Conservation (phyloP, 1,140 invertebrate species). For the Catajapyx aquilonaris region DNA sequence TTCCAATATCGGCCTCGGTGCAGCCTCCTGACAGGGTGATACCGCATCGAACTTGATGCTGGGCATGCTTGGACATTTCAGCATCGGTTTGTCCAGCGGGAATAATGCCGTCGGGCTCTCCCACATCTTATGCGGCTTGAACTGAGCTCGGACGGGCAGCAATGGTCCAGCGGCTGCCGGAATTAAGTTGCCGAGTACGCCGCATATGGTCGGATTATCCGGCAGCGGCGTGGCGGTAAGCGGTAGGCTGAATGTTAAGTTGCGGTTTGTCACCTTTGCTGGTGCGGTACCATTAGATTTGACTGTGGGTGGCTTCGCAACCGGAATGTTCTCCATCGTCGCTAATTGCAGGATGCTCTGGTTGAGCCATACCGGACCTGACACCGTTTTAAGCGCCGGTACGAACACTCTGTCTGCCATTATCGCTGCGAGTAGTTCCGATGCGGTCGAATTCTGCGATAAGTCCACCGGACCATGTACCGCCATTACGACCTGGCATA, state of each 20-base stretch:
- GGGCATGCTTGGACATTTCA: constrained; percentile 1
- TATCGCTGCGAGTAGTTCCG: too few species aligned
- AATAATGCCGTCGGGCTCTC: constrained; percentile 8
- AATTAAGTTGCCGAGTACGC: constrained; percentile 12
- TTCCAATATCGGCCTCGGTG: constrained; percentile 7
- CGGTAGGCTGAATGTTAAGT: background rate
- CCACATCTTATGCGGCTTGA: constrained; percentile 10
- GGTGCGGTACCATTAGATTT: background rate
- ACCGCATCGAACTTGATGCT: constrained; percentile 9
- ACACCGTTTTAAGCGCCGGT: background rate
- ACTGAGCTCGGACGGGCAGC: constrained; percentile 10
- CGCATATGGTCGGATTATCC: background rate
- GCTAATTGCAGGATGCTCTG: background rate
- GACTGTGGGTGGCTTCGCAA: too few species aligned
- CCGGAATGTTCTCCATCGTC: too few species aligned
- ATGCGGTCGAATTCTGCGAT: too few species aligned
- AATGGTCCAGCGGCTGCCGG: constrained; percentile 15
- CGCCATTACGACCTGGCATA: too few species aligned
- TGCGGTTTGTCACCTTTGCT: background rate
- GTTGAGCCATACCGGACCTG: background rate
- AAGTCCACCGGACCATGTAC: too few species aligned
- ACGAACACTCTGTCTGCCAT: too few species aligned
- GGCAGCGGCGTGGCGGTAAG: background rate
- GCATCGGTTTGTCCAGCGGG: constrained; percentile 8
- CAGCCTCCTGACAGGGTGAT: constrained; percentile 5